Evolutionary conservation across 2,113 vertebrate genomes (phyloP).

Genomic region (Pseudonaja textilis): DNA sequence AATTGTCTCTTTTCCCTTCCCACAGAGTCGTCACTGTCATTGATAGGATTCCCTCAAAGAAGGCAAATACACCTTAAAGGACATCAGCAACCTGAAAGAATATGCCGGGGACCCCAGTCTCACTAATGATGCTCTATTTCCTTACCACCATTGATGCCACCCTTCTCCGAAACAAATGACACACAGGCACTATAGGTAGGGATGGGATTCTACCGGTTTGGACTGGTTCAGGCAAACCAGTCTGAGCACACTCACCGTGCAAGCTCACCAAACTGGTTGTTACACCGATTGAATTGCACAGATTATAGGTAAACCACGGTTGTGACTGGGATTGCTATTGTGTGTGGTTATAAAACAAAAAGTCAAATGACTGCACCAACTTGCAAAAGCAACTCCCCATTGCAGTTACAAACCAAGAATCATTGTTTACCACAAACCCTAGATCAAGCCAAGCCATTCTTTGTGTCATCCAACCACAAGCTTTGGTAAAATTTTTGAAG

Average conservation of each 20-base stretch:
- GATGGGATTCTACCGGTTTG: no score
- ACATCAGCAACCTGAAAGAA: not conserved
- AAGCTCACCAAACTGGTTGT: no score
- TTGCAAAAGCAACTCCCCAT: not conserved
- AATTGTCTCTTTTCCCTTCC: not conserved
- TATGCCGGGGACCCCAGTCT: not conserved
- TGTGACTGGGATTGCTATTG: not conserved
- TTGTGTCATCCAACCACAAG: not conserved
- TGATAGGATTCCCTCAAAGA: not conserved
- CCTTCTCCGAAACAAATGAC: not conserved
- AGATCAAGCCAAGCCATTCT: not conserved
- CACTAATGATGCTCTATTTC: not conserved
- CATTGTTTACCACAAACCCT: not conserved
- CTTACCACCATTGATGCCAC: not conserved
- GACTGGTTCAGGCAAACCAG: no score
- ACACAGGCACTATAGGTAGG: not conserved
- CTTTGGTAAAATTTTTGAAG: not conserved
- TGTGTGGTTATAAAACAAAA: not conserved
- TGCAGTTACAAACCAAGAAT: not conserved
- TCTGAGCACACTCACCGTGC: no score
- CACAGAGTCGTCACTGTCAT: not conserved
- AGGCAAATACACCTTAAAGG: not conserved
- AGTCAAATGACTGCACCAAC: not conserved
- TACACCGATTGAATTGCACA: no score
- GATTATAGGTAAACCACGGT: not conserved